These are phyloP conservation scores for Sepiola atlantica DNA, from an alignment of 2,888 invertebrate species.

Conservation along the genomic window DNA sequence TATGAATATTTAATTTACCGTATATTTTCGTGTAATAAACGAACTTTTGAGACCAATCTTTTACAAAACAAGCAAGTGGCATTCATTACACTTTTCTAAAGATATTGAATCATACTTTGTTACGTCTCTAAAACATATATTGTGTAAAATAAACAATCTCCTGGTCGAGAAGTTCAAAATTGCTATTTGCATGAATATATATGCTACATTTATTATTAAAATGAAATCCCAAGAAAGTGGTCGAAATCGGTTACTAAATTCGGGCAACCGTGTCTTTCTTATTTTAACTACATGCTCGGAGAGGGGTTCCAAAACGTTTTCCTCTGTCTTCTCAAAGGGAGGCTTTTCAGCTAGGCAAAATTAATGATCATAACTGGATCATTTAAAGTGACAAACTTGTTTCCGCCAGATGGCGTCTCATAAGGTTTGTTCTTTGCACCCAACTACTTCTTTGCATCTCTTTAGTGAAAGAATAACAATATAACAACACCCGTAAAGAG, in stretches of 20 bases:
- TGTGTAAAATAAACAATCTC: too few species aligned
- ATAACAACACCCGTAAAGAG: background rate
- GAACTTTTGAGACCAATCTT: too few species aligned
- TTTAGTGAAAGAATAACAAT: background rate
- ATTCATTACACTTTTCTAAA: too few species aligned
- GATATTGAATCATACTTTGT: too few species aligned
- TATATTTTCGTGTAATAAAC: too few species aligned
- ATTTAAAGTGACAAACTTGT: background rate
- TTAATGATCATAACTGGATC: background rate
- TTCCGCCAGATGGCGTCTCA: background rate
- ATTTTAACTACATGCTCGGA: background rate
- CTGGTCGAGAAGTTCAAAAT: too few species aligned
- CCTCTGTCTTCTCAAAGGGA: background rate
- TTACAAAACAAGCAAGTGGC: too few species aligned
- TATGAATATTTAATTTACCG: too few species aligned
- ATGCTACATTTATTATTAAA: too few species aligned
- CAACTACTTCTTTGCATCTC: background rate
- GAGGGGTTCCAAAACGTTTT: background rate
- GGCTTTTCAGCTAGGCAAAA: background rate
- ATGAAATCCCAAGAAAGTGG: background rate
- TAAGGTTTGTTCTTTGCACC: background rate
- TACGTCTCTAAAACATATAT: too few species aligned
- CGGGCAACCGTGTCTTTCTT: background rate
- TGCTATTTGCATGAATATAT: too few species aligned
- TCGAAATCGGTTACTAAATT: background rate